Evolutionary conservation across 2,888 invertebrate genomes (phyloP), one percentile per base, ranked within the genome.

Genomic region (Xanthorhoe designata): DNA sequence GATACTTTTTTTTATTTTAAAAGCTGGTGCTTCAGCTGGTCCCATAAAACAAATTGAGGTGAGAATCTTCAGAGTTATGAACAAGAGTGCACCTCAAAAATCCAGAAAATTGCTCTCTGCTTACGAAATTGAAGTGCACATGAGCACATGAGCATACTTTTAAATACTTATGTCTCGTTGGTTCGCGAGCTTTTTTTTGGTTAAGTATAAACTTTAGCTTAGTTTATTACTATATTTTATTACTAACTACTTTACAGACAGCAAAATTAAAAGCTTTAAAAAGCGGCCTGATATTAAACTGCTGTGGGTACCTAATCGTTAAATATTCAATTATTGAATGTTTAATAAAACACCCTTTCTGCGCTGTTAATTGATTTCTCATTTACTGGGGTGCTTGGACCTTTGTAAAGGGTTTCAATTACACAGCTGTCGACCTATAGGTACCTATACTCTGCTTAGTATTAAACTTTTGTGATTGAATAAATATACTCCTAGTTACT

Each of bases 351-450:
- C 61, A 42, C 52, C 57, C 57, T 57, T 58, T 38, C 29, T 53
- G 61, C 57, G 38, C 38, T 5, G 60, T 55, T 69, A 70, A 72
- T 72, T 68, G 68, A 68, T 69, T 69, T 64, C 53, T 55, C 58
- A 63, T 61, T 70, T 66, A 66, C 66, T 63, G 61, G 50, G 60
- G 50, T 32, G 57, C 13, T 35, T 38, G 56, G 63, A 38, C 57
- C 56, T 67, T 51, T 8, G 24, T 50, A 57, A 68, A 62, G 50
- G 52, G 64, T 61, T 55, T 63, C 54, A 68, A 64, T 67, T 69
- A 47, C 63, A 63, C 64, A 61, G 57, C 54, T 64, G 63, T 17
- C 56, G 18, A 42, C 10, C 13, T 42, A 13, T 13, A n/a, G n/a
- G n/a, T n/a, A n/a, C n/a, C n/a, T n/a, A 13, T 42, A 13, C 13